Conservation (phyloP, 2,888 invertebrate species). For the Cyrtodaria siliqua region DNA sequence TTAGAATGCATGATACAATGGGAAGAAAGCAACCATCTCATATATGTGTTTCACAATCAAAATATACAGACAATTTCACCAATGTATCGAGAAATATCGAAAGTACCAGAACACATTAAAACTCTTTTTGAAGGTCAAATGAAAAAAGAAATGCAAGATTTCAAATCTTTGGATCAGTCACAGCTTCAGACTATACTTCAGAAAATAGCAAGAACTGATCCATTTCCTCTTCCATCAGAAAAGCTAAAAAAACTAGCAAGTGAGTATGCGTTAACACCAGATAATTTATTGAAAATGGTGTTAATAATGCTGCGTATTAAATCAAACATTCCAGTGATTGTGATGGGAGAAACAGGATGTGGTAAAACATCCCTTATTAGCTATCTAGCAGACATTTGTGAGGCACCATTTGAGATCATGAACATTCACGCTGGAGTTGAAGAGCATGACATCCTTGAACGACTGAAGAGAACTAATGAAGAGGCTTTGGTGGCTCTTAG, state of each 20-base stretch:
- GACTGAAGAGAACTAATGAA: slow-evolving; percentile 35
- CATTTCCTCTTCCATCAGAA: slow-evolving; percentile 10
- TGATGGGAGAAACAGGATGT: slow-evolving; percentile 79
- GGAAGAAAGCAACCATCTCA: slow-evolving; percentile 71
- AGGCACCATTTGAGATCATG: slow-evolving; percentile 58
- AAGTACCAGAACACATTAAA: slow-evolving; percentile 56
- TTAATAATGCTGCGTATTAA: slow-evolving; percentile 68
- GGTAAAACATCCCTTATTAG: slow-evolving; percentile 75
- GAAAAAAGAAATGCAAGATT: slow-evolving; percentile 56
- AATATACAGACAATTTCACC: slow-evolving; percentile 68
- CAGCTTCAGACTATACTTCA: slow-evolving; percentile 53
- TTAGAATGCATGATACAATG: slow-evolving; percentile 71
- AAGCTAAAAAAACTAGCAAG: slow-evolving; percentile 32
- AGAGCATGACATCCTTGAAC: slow-evolving; percentile 46
- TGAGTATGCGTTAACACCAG: slow-evolving; percentile 71
- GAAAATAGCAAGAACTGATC: slow-evolving; percentile 50
- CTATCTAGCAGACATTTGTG: slow-evolving; percentile 66
- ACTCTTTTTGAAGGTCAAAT: slow-evolving; percentile 69
- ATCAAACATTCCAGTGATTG: slow-evolving; percentile 68
- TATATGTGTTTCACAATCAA: slow-evolving; percentile 68
- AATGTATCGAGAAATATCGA: slow-evolving; percentile 53
- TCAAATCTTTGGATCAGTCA: slow-evolving; percentile 25
- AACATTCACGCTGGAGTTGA: slow-evolving; percentile 73
- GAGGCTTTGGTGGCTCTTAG: slow-evolving; percentile 28
- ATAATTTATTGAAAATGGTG: slow-evolving; percentile 75